These are phyloP conservation scores for Tachysurus vachellii DNA, from an alignment of 2,113 vertebrate species.

Conservation along the genomic window DNA sequence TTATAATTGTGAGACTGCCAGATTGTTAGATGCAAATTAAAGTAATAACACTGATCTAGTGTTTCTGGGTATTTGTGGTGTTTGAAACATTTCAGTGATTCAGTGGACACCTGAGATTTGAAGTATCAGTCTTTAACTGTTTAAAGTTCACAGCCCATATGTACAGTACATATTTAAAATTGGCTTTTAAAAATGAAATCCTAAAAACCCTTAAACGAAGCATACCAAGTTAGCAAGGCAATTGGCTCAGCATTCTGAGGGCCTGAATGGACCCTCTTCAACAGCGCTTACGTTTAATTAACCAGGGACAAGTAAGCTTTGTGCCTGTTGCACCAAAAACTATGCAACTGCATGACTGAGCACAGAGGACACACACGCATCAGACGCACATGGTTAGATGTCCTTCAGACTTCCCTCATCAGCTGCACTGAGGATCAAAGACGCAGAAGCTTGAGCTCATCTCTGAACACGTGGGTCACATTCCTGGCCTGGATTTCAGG, in stretches of 20 bases:
- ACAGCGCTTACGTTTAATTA: slow-evolving; percentile 67
- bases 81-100: background rate
- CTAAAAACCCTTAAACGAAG: background rate
- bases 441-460: slow-evolving; percentile 9
- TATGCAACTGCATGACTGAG: slow-evolving; percentile 59
- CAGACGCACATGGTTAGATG: slow-evolving; percentile 37
- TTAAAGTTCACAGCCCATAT: background rate
- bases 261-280: slow-evolving; percentile 60
- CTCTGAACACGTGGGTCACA: slow-evolving; percentile 39
- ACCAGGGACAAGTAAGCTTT: slow-evolving; percentile 70
- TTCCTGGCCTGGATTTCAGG: slow-evolving; percentile 43
- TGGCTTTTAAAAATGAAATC: background rate
- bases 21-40: background rate
- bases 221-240: background rate
- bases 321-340: slow-evolving; percentile 57
- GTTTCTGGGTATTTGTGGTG: background rate
- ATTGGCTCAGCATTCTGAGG: slow-evolving; percentile 47
- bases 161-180: background rate
- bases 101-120: background rate
- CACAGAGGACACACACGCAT: slow-evolving; percentile 55
- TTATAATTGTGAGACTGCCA: background rate
- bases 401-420: slow-evolving; percentile 18
- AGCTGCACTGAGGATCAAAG: slow-evolving; percentile 50
- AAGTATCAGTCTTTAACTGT: background rate
- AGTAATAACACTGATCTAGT: background rate